Percentiles rank a stretch among this genome's conserved stretches.
phyloP scores from a whole-genome alignment of 2,113 vertebrate genomes.

The Zootoca vivipara region DNA sequence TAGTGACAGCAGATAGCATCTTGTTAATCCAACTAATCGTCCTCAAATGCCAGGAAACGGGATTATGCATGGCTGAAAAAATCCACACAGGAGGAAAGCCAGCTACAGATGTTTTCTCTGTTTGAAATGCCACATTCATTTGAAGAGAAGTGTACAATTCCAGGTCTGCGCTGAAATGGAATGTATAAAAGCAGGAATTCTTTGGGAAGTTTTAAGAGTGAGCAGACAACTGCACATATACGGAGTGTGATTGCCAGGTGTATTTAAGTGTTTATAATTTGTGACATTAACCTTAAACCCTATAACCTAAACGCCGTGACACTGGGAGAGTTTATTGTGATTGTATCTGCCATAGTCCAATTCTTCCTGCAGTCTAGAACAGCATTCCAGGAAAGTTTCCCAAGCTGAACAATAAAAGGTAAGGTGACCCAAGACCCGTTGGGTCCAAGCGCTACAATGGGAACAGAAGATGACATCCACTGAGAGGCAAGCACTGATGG shows the following conservation, averaged over 20 bases:
- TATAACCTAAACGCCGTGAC: neutral
- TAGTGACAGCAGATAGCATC: constrained; percentile 42
- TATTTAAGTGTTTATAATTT: neutral
- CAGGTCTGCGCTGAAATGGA: neutral
- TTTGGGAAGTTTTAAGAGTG: neutral
- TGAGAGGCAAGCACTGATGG: neutral
- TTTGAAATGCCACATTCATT: constrained; percentile 36
- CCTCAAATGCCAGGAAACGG: constrained; percentile 50
- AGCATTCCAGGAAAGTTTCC: neutral
- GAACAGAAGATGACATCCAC: neutral
- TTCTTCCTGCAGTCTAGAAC: neutral
- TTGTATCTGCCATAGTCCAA: neutral
- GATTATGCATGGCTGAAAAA: constrained; percentile 40
- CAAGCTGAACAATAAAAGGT: neutral
- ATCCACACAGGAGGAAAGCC: constrained; percentile 6
- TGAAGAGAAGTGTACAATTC: constrained; percentile 17
- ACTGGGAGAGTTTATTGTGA: neutral
- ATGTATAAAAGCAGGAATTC: neutral
- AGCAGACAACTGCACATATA: neutral
- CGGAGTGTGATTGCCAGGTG: neutral
- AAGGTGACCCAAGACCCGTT: neutral
- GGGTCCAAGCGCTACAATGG: neutral
- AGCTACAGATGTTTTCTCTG: constrained; percentile 49
- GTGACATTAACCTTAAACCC: neutral
- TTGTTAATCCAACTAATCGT: constrained; percentile 60